Evolutionary conservation across 2,113 vertebrate species (phyloP).

Genomic region (Heterotis niloticus): DNA sequence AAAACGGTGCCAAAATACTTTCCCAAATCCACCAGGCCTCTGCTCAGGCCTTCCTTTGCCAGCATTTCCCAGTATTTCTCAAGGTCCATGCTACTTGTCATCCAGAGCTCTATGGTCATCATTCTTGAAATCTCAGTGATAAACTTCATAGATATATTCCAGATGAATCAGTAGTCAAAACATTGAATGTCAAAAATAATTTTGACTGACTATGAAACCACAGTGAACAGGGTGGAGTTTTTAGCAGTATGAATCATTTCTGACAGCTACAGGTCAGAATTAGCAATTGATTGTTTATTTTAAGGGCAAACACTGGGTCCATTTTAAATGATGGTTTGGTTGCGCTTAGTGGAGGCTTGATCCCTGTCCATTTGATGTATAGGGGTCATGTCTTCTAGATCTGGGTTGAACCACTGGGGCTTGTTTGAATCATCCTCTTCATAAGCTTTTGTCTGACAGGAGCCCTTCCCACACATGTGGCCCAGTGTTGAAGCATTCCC

Average conservation of each 20-base stretch:
- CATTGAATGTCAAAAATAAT: neutral
- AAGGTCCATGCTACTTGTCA: neutral
- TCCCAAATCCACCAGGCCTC: conserved; percentile 52
- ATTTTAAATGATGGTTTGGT: neutral
- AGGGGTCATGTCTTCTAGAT: neutral
- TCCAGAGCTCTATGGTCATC: neutral
- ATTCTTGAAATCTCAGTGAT: neutral
- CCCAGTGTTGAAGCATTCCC: conserved; percentile 21
- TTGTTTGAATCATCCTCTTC: neutral
- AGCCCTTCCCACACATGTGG: conserved; percentile 10
- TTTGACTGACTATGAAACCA: no score
- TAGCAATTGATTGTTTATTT: neutral
- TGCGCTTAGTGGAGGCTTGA: neutral
- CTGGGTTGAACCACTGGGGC: neutral
- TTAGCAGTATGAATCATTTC: neutral
- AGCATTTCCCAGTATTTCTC: neutral
- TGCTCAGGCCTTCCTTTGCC: neutral
- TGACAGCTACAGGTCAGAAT: neutral
- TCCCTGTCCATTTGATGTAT: neutral
- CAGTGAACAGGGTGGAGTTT: neutral
- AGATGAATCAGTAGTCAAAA: neutral
- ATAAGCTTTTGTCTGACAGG: conserved; percentile 2
- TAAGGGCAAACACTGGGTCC: neutral
- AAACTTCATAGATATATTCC: neutral
- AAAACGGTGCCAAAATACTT: conserved; percentile 54